phyloP scores from a whole-genome alignment of 2,797 vertebrate species.

The Diplodus sargus region DNA sequence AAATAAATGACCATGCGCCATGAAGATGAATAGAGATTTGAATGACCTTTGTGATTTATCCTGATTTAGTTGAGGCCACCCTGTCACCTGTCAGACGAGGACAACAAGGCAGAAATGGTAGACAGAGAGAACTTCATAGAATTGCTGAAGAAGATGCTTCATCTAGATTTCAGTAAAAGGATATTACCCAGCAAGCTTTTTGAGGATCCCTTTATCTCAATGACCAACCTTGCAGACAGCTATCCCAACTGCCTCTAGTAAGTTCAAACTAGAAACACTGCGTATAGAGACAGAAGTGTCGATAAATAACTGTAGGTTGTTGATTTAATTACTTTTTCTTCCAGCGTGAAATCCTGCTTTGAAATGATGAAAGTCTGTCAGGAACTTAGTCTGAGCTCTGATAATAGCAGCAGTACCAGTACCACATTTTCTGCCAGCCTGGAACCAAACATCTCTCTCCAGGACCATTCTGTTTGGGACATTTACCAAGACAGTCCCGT shows the following conservation, averaged over 20 bases:
- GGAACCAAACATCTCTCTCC: no score
- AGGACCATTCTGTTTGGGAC: background rate
- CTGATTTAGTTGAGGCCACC: no score
- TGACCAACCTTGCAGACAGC: background rate
- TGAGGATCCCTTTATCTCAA: conserved; percentile 23
- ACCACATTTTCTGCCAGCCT: no score
- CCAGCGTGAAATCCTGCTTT: background rate
- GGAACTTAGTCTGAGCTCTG: background rate
- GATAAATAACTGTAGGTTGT: background rate
- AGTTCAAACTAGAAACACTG: background rate
- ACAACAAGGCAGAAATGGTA: no score
- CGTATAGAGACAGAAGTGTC: no score
- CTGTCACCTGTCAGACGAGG: no score
- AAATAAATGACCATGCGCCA: no score
- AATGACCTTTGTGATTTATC: no score
- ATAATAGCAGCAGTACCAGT: background rate
- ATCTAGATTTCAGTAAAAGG: background rate
- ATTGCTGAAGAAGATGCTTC: conserved; percentile 30
- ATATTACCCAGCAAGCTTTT: conserved; percentile 16
- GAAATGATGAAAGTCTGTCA: conserved; percentile 4
- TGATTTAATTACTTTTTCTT: background rate
- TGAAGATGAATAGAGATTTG: no score
- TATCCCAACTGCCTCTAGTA: conserved; percentile 18
- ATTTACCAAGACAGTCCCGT: background rate
- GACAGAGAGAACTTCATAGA: conserved; percentile 3